phyloP scores from a whole-genome alignment of 2,888 invertebrate species.

The Ectemnius continuus region DNA sequence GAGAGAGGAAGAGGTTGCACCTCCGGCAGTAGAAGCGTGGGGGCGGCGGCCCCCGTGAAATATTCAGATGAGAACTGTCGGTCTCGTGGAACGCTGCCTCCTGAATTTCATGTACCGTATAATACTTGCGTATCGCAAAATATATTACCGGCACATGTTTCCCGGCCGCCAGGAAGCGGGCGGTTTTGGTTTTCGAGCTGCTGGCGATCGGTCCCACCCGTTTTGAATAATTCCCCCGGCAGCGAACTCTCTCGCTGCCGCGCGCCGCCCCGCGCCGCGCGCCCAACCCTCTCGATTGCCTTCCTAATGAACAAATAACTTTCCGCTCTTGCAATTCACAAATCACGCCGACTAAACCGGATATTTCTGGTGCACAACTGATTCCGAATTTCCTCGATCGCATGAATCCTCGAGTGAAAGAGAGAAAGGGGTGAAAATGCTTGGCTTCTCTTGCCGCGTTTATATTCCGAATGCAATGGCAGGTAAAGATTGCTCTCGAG shows the following conservation, averaged over 20 bases:
- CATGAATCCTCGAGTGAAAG: too few relatives aligned
- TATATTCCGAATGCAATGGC: too few relatives aligned
- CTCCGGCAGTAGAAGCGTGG: constrained; percentile 37
- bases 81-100: constrained; percentile 23
- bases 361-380: too few relatives aligned
- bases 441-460: too few relatives aligned
- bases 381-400: too few relatives aligned
- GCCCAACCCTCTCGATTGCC: too few relatives aligned
- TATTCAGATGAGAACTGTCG: constrained; percentile 63
- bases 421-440: too few relatives aligned
- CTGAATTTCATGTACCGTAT: constrained; percentile 44
- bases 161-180: constrained; percentile 3
- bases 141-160: constrained; percentile 38
- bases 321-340: too few relatives aligned
- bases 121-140: constrained; percentile 36
- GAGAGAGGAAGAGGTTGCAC: constrained; percentile 30
- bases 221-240: constrained; percentile 1
- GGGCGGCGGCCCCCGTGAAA: constrained; percentile 42
- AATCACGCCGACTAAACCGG: too few relatives aligned
- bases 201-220: background rate
- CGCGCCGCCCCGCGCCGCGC: too few relatives aligned
- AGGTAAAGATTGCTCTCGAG: too few relatives aligned
- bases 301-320: too few relatives aligned
- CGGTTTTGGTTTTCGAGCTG: background rate
- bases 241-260: background rate